Conservation (phyloP, 2,797 vertebrate genomes). For the Pelochelys cantorii region DNA sequence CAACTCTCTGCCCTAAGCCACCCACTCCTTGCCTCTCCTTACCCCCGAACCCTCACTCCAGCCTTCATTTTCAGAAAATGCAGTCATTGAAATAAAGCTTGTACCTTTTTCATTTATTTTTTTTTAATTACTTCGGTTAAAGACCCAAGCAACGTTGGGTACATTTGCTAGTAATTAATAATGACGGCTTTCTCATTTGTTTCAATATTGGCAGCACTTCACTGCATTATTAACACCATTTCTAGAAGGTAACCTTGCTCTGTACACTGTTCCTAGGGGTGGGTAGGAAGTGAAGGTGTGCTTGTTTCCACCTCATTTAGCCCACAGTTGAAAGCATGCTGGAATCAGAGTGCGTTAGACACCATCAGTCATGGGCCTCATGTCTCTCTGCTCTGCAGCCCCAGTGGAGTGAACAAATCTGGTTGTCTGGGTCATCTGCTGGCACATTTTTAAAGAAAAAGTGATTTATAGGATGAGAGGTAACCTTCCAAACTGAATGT, state of each 20-base stretch:
- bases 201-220: accelerated
- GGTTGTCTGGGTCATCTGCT: conserved; percentile 21
- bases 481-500: conserved; percentile 28
- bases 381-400: neutral
- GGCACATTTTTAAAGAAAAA: conserved; percentile 35
- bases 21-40: no score
- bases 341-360: neutral
- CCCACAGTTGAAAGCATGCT: neutral
- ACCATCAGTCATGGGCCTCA: neutral
- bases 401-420: neutral
- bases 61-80: no score
- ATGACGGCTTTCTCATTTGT: neutral
- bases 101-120: no score
- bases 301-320: neutral
- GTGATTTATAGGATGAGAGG: conserved; percentile 43
- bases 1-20: no score
- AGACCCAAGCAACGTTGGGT: no score
- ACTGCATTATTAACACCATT: neutral
- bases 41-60: no score
- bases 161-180: no score
- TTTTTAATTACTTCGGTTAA: no score
- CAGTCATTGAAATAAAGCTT: no score
- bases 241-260: neutral
- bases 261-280: neutral
- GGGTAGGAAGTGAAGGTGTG: neutral